Evolutionary conservation across 2,113 vertebrate species (phyloP), one percentile per base, ranked within the genome.

Genomic region (Podarcis cretensis): DNA sequence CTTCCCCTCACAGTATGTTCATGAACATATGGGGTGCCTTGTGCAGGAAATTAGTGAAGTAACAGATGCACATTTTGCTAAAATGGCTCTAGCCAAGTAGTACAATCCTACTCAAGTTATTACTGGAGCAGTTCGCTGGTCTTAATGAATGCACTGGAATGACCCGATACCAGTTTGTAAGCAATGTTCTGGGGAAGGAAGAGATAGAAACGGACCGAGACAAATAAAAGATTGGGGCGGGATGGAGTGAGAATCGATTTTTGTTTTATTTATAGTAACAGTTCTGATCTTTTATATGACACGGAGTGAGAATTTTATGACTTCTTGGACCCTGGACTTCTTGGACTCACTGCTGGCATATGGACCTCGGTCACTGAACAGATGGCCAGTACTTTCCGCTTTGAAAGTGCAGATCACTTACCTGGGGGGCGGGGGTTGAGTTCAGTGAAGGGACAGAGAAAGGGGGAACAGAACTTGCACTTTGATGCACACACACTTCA

Each of bases 11-110:
- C 78, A 83, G n/a, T 1, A 8, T 4, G 9, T 81, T 7, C 83
- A 90, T 66, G 48, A 71, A 27, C 0, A 3, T 76, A 40, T 83
- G 48, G 84, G n/a, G 54, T 40, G 2, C 30, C 79, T 81, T 16
- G 63, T 5, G 25, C 20, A 91, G 48, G 25, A 86, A 89, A 54
- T 9, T 48, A 18, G 27, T 78, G 81, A 16, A 89, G 40, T 20
- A 95, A 74, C 20, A 89, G 59, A 74, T 76, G 75, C 2, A 3
- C n/a, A 87, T 88, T 91, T 76, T 84, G 3, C 13, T 30, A 90
- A 89, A 92, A 83, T 0, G 8, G 6, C 20, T 87, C 87, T 59
- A 32, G 80, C 14, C 35, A 71, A 90, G 37, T 14, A 83, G 30
- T 43, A 86, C 6, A 66, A 48, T 86, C 37, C 74, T 2, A 54